A percentile compares a stretch with the other conserved stretches of the same genome.
These are phyloP conservation scores for Pithys albifrons DNA, from an alignment of 2,113 vertebrate species.

Conservation along the genomic window DNA sequence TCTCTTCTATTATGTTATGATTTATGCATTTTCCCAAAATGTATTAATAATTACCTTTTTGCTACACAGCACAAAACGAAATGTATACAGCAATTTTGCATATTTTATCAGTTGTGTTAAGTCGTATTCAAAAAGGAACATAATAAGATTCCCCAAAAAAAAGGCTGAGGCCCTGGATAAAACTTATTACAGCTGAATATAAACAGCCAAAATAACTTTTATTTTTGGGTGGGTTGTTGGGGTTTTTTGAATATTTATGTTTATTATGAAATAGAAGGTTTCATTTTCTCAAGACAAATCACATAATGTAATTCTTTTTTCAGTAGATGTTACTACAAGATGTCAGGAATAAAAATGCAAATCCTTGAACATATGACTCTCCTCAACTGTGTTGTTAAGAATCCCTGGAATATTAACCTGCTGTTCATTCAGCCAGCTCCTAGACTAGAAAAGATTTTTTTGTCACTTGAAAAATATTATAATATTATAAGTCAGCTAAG, in stretches of 20 bases:
- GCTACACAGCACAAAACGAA: neutral
- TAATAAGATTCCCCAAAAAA: neutral
- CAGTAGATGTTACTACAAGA: neutral
- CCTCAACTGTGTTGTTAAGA: neutral
- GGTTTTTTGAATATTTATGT: neutral
- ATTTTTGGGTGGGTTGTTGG: neutral
- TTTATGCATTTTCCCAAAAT: neutral
- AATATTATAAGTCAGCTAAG: neutral
- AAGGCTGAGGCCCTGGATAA: neutral
- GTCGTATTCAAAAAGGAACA: neutral
- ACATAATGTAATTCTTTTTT: neutral
- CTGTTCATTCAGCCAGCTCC: neutral
- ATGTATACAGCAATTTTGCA: neutral
- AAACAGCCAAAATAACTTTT: neutral
- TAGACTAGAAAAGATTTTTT: neutral
- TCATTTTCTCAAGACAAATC: neutral
- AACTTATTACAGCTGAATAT: neutral
- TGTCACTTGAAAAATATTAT: slow-evolving; percentile 23
- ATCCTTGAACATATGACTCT: neutral
- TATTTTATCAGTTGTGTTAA: neutral
- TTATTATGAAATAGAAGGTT: neutral
- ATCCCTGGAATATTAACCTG: neutral
- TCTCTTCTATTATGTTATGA: neutral
- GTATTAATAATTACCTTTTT: neutral
- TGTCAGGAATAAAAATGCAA: slow-evolving; percentile 13